Evolutionary conservation across 2,797 vertebrate species (phyloP), one percentile per base, ranked within the genome.

Genomic region (Helostoma temminkii): DNA sequence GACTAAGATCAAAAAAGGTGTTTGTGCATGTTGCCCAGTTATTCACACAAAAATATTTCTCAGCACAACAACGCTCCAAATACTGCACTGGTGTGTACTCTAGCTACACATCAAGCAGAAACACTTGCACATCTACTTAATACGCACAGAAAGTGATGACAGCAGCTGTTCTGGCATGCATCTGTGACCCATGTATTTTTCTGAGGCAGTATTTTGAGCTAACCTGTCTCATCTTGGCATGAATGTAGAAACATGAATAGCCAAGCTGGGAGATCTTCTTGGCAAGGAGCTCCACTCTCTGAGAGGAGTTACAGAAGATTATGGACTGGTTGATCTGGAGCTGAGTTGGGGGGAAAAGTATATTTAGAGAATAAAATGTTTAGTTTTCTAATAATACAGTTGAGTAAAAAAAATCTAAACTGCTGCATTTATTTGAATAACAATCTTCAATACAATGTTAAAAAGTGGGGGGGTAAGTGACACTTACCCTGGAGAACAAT

Each of bases 241-340:
- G 98, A 91, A 99, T 99, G 93, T 99, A 99, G 94, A 99, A 99
- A 94, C 98, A 99, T 66, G 98, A 99, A 93, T 99, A 99, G 67
- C 98, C 98, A 91, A 99, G 94, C 90, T 99, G 98, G 76, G 98
- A 98, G 80, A 99, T 99, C 94, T 99, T 99, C 96, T 99, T 99
- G 87, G 98, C 98, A 88, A 99, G 94, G 58, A 99, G 95, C 92
- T 99, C 98, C 68, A 99, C 98, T 88, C 98, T 94, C 91, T 99
- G 98, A 89, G 98, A 98, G 50, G 98, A 99, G 95, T 99, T 99
- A 93, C 98, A 99, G 94, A 99, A 99, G 93, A 99, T 99, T 88
- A 99, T 99, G 0, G 98, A 99, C 91, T 99, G 98, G 92, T 99
- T 99, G 90, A 99, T 99, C 95, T 99, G 98, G 89, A 99, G 98